phyloP scores from a whole-genome alignment of 2,797 vertebrate genomes.

The Smutsia gigantea region DNA sequence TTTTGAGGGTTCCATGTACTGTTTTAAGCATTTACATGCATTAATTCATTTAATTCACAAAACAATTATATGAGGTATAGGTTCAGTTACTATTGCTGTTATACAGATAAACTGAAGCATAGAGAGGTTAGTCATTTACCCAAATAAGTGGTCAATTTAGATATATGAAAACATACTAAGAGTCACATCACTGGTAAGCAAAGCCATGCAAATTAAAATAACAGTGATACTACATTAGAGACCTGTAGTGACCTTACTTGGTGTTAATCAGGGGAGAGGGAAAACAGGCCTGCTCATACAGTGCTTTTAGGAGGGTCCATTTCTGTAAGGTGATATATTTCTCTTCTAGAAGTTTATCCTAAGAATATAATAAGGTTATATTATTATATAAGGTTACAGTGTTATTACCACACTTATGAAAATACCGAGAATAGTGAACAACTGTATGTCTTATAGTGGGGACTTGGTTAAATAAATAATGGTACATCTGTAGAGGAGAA shows the following conservation, averaged over 20 bases:
- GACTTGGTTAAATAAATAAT: background rate
- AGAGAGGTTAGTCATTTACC: background rate
- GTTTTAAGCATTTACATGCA: background rate
- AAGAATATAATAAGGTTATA: background rate
- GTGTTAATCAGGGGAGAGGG: background rate
- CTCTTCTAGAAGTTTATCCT: background rate
- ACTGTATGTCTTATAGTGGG: background rate
- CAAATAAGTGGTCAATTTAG: background rate
- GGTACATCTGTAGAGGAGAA: background rate
- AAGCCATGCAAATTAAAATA: background rate
- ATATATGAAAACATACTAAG: background rate
- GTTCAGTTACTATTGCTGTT: background rate
- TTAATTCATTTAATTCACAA: slow-evolving; percentile 28
- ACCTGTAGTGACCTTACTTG: background rate
- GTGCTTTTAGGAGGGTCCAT: background rate
- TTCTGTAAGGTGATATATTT: background rate
- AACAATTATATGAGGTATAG: background rate
- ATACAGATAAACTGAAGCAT: background rate
- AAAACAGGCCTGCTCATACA: background rate
- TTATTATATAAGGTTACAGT: background rate
- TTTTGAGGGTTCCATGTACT: slow-evolving; percentile 1
- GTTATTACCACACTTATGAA: background rate
- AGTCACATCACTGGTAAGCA: background rate
- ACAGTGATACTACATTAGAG: background rate
- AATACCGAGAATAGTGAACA: background rate